Base-by-base conservation (phyloP, 2,797 vertebrate species). In the Natrix natrix region DNA sequence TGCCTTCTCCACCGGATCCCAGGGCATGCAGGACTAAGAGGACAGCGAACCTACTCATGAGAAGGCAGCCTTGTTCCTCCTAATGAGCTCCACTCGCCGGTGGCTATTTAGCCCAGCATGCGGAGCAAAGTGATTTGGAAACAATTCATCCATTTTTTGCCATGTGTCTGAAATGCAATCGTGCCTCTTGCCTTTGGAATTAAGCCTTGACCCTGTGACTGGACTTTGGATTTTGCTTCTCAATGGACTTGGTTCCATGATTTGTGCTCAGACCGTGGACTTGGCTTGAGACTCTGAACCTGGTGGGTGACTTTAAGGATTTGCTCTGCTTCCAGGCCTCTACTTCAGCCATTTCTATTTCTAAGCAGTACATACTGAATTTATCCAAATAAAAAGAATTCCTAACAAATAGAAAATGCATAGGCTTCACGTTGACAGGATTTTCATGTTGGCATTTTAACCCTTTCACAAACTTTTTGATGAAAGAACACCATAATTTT, bases 361-460 rank as follows among this genome's bases (percentile, higher is more conserved):
- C 96, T 96, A 95, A 90, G 94, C 43, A 96, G 96, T 87, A 94
- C 91, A 54, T 93, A 93, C 57, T 95, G 92, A 96, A 95, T 92
- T 16, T 90, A 94, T 96, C 86, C 93, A 94, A 95, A 91, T 94
- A 91, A 93, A 96, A 96, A 90, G 89, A 87, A 94, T 92, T 97
- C 96, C 95, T 96, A 96, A 96, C 95, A 97, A 96, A 95, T 95
- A 95, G 96, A 96, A 97, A 96, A 95, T 95, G 95, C 0, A 74
- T 95, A 95, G 96, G 94, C 94, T 96, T 94, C 95, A 92, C 91
- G 91, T 91, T 93, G 74, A 95, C 87, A 96, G 94, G 86, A 95
- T 8, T 90, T 88, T 69, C 83, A 61, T 94, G 94, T 93, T 94
- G 96, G 87, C 78, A 92, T 92, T 93, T 26, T 91, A 86, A 3